Evolutionary conservation across 2,888 invertebrate species (phyloP).

Genomic region (Drosophila nigricruria): DNA sequence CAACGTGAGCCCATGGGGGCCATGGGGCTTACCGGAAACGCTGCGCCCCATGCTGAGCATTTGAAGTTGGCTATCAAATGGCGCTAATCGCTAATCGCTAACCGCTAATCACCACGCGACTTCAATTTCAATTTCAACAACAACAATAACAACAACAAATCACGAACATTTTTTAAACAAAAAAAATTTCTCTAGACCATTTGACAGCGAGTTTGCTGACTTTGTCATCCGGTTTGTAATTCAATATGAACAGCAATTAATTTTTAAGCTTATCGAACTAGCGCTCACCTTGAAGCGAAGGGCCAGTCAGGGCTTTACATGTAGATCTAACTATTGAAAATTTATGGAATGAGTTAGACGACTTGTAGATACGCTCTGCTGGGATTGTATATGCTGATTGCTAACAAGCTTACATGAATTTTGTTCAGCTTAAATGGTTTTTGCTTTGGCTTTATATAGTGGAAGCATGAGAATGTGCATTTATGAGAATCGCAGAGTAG

Average conservation of each 20-base stretch:
- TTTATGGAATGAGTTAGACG: background rate
- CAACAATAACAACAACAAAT: conserved; percentile 4
- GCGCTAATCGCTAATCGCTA: conserved; percentile 64
- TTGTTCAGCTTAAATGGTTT: too few species aligned
- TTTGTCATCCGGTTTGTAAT: conserved; percentile 23
- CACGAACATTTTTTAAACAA: conserved; percentile 9
- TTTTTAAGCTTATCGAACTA: conserved; percentile 1
- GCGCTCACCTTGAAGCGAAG: background rate
- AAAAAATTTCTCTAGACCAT: conserved; percentile 24
- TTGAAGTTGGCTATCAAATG: conserved; percentile 57
- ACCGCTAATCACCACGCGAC: conserved; percentile 66
- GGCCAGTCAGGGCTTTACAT: background rate
- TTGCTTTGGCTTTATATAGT: background rate
- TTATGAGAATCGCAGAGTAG: conserved; percentile 2
- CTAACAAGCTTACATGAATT: too few species aligned
- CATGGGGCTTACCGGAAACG: conserved; percentile 48
- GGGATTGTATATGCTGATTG: too few species aligned
- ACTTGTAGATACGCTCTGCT: background rate
- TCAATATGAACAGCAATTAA: background rate
- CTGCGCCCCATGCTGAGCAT: conserved; percentile 43
- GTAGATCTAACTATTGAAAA: background rate
- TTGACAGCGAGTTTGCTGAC: conserved; percentile 2
- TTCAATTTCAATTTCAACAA: conserved; percentile 58
- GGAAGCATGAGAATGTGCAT: too few species aligned
- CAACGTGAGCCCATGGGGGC: background rate